A percentile compares a stretch with the other conserved stretches of the same genome.
Conservation (phyloP, 2,888 invertebrate genomes). For the Sminthurinus aureus region DNA sequence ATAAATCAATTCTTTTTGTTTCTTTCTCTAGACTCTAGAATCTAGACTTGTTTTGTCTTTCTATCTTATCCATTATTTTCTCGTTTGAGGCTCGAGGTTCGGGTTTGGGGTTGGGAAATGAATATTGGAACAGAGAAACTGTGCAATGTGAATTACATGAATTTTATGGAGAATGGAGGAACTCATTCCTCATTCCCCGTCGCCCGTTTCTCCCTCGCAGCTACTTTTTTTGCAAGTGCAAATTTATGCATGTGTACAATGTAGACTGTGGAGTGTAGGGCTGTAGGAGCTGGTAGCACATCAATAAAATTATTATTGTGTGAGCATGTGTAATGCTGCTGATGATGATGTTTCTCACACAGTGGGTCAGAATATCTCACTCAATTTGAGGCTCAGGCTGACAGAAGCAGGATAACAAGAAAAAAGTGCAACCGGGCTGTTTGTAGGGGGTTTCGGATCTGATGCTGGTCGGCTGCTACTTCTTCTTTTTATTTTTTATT, state of each 20-base stretch:
- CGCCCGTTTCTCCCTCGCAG: neutral
- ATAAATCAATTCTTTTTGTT: too few species aligned
- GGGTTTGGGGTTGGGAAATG: neutral
- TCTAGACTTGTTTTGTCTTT: too few species aligned
- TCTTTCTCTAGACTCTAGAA: too few species aligned
- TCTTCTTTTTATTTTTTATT: too few species aligned
- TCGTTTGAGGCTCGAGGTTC: neutral
- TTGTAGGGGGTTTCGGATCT: neutral
- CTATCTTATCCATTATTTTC: neutral
- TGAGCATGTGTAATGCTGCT: conserved; percentile 31
- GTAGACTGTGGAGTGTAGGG: conserved; percentile 8
- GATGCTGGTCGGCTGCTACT: too few species aligned
- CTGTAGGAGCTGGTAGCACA: neutral
- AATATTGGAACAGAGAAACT: neutral
- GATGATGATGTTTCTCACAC: neutral
- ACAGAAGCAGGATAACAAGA: conserved; percentile 6
- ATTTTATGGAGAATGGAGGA: neutral
- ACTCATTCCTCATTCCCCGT: neutral
- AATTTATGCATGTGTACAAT: conserved; percentile 1
- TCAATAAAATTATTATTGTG: conserved; percentile 38
- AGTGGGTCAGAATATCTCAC: neutral
- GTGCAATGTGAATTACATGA: neutral
- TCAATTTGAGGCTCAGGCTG: too few species aligned
- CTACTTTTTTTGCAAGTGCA: conserved; percentile 1
- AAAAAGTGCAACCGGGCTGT: neutral